phyloP scores from a whole-genome alignment of 2,113 vertebrate species.

The Pavo muticus region DNA sequence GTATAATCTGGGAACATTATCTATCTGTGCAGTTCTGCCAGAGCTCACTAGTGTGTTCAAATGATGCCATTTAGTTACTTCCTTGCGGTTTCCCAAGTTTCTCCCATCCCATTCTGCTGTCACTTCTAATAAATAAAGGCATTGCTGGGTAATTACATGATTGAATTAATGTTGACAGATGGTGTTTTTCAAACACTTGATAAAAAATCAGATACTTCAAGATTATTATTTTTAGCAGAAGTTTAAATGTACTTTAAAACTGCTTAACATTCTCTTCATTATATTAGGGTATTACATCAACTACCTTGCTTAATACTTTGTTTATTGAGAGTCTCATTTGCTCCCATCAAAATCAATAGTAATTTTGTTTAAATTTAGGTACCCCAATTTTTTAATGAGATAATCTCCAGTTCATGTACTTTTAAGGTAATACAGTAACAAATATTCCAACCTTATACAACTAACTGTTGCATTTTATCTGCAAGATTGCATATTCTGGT shows the following conservation, averaged over 20 bases:
- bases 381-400: neutral
- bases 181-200: conserved; percentile 13
- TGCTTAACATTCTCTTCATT: neutral
- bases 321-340: neutral
- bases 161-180: conserved; percentile 13
- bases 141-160: neutral
- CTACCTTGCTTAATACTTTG: neutral
- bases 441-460: neutral
- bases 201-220: conserved; percentile 16
- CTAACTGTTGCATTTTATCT: neutral
- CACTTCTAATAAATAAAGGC: conserved; percentile 24
- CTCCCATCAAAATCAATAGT: neutral
- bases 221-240: neutral
- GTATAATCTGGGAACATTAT: neutral
- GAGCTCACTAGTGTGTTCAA: neutral
- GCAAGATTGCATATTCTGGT: neutral
- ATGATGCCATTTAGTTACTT: neutral
- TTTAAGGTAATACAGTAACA: neutral
- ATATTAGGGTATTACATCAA: neutral
- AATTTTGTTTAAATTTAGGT: neutral
- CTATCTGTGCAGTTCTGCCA: neutral
- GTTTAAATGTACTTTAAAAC: neutral
- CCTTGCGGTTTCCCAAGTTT: neutral
- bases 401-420: neutral
- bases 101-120: neutral